These are phyloP conservation scores for Plumapathes pennacea DNA, from an alignment of 92 coral and sea anemone genomes.

Conservation along the genomic window DNA sequence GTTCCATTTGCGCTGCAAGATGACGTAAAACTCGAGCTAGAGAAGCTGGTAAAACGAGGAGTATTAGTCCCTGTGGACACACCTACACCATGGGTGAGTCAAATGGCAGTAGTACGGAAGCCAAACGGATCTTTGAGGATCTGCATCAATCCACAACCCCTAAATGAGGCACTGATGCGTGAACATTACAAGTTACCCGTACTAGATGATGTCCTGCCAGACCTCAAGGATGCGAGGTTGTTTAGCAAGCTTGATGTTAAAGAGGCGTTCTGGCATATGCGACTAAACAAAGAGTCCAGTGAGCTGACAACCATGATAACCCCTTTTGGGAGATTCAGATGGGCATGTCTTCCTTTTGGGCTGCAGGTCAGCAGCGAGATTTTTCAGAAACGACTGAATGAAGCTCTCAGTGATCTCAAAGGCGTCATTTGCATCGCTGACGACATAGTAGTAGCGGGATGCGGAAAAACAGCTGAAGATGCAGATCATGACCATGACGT, in stretches of 20 bases:
- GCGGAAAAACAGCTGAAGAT: conserved; percentile 11
- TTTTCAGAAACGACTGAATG: conserved; percentile 17
- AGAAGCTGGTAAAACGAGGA: conserved; percentile 33
- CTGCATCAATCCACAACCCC: conserved; percentile 55
- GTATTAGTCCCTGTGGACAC: conserved; percentile 41
- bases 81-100: conserved; percentile 43
- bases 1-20: conserved; percentile 46
- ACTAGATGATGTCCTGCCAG: conserved; percentile 32
- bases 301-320: conserved; percentile 32
- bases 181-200: conserved; percentile 20
- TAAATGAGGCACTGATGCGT: conserved; percentile 47
- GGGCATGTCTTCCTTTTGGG: conserved; percentile 36
- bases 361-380: conserved; percentile 33
- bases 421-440: conserved; percentile 28
- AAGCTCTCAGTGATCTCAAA: conserved; percentile 34
- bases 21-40: conserved; percentile 29
- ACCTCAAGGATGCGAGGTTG: conserved; percentile 15
- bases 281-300: conserved; percentile 8
- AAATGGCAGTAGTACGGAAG: conserved; percentile 37
- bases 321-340: conserved; percentile 40
- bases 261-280: conserved; percentile 24
- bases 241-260: conserved; percentile 34
- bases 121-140: conserved; percentile 28
- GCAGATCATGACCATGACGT: conserved; percentile 11
- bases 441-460: conserved; percentile 36